phyloP scores from a whole-genome alignment of 2,888 invertebrate species.

The Meghimatium bilineatum region DNA sequence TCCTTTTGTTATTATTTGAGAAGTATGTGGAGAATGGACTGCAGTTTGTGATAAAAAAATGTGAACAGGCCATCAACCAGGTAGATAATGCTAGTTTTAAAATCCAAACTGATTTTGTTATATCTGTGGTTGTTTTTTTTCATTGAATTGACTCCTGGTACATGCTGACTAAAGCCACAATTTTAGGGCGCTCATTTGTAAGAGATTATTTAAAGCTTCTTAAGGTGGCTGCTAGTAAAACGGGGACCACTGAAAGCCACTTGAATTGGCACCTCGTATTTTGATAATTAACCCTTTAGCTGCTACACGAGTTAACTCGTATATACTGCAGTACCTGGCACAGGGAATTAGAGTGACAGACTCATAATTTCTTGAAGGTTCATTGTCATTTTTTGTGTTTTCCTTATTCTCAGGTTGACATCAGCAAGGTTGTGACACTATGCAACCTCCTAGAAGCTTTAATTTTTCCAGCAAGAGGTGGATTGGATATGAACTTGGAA shows the following conservation, averaged over 20 bases:
- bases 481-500: conserved; percentile 82
- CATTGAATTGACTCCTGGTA: no score
- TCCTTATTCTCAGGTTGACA: conserved; percentile 83
- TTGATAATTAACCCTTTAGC: no score
- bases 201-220: no score
- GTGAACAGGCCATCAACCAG: conserved; percentile 86
- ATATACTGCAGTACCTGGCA: no score
- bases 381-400: neutral
- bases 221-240: no score
- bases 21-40: conserved; percentile 84
- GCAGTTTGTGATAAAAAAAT: conserved; percentile 83
- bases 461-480: conserved; percentile 81
- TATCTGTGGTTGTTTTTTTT: neutral
- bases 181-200: no score
- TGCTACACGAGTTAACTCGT: no score
- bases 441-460: conserved; percentile 86
- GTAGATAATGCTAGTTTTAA: conserved; percentile 76
- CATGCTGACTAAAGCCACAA: no score
- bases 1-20: conserved; percentile 83
- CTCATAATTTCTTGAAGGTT: neutral
- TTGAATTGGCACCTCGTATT: no score
- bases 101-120: neutral
- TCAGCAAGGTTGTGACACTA: conserved; percentile 87
- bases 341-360: no score
- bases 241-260: no score